These are phyloP conservation scores for Seira ritae DNA, from an alignment of 2,888 invertebrate species.

Conservation along the genomic window DNA sequence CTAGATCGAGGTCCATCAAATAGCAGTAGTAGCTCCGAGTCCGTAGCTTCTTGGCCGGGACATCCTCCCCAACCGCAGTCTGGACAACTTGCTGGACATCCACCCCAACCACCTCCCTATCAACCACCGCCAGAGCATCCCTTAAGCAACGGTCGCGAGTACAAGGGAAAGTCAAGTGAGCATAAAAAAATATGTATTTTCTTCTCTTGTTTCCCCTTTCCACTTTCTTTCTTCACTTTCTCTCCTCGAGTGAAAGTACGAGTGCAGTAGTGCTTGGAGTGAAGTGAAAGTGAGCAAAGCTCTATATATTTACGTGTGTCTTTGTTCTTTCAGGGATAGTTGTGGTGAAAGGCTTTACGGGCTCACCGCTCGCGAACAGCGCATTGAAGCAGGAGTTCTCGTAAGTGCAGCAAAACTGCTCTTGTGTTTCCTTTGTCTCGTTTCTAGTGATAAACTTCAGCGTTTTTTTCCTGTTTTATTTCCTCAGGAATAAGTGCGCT, in stretches of 20 bases:
- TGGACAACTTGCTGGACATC: conserved; percentile 59
- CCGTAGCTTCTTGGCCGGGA: conserved; percentile 73
- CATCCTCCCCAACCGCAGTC: conserved; percentile 55
- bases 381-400: conserved; percentile 42
- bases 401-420: conserved; percentile 16
- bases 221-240: neutral
- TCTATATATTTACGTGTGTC: neutral
- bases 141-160: conserved; percentile 70
- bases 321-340: conserved; percentile 35
- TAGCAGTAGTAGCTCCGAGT: conserved; percentile 72
- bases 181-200: too few species aligned
- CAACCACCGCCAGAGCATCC: conserved; percentile 73
- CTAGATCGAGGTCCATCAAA: conserved; percentile 71
- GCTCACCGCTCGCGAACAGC: conserved; percentile 43
- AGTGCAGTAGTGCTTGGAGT: neutral
- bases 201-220: neutral
- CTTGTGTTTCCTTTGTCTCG: neutral
- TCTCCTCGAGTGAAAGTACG: neutral
- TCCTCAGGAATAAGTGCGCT: conserved; percentile 82
- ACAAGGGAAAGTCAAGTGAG: conserved; percentile 59
- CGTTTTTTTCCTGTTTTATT: neutral
- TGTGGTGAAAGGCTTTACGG: conserved; percentile 56
- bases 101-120: conserved; percentile 72
- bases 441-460: too few species aligned
- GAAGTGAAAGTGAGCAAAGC: too few species aligned